Evolutionary conservation across 2,888 invertebrate genomes (phyloP).

Genomic region (Baccha elongata): DNA sequence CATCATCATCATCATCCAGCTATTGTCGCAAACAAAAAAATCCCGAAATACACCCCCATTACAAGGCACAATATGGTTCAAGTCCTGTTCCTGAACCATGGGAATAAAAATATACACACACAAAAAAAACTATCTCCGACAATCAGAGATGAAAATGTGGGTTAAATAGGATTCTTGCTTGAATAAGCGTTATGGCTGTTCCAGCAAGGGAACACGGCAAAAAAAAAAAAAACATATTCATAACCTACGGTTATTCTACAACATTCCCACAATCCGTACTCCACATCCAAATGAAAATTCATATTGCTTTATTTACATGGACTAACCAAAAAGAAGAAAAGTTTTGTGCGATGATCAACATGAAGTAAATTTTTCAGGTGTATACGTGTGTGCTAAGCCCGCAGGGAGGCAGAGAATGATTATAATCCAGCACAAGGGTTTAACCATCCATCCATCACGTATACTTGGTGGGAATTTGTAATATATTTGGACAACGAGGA

Average conservation of each 20-base stretch:
- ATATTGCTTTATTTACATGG: constrained; percentile 35
- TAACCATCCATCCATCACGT: constrained; percentile 25
- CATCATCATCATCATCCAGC: constrained; percentile 6
- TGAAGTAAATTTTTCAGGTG: constrained; percentile 30
- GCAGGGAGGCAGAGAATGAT: constrained; percentile 6
- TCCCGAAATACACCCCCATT: constrained; percentile 21
- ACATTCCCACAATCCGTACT: constrained; percentile 13
- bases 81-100: constrained; percentile 11
- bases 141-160: constrained; percentile 53
- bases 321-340: neutral
- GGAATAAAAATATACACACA: constrained; percentile 21
- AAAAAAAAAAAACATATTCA: constrained; percentile 52
- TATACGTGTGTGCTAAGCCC: constrained; percentile 5
- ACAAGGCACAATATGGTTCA: constrained; percentile 52
- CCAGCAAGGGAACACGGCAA: constrained; percentile 19
- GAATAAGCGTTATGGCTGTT: neutral
- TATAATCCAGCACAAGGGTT: constrained; percentile 13
- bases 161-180: constrained; percentile 51
- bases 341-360: constrained; percentile 9
- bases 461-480: constrained; percentile 25
- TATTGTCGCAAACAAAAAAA: constrained; percentile 45
- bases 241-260: constrained; percentile 25
- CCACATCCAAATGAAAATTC: constrained; percentile 40
- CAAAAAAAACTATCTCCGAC: constrained; percentile 34
- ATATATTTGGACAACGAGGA: constrained; percentile 39